Evolutionary conservation across 2,888 invertebrate species (phyloP), one percentile per base, ranked within the genome.

Genomic region (Lingula anatina): DNA sequence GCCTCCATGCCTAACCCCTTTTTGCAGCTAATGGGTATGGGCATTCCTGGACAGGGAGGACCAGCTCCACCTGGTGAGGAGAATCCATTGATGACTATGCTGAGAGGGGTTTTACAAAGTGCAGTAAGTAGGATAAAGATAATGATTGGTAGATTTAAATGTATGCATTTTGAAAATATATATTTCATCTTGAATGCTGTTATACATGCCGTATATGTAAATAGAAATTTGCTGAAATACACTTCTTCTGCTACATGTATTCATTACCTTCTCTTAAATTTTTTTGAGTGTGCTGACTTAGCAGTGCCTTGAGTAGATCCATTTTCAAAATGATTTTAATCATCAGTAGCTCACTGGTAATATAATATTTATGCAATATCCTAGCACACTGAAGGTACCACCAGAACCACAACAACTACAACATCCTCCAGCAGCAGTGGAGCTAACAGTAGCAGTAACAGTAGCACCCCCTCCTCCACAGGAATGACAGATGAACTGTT

Each of bases 361-460:
- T 31, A 25, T 44, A 15, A 37, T 15, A 31, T 31, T 31, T 21
- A 20, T 15, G 38, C 15, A 38, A 38, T 20, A n/a, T n/a, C n/a
- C n/a, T n/a, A n/a, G n/a, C n/a, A n/a, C 24, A 28, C 15, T 27
- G 37, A 28, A 21, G 26, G 25, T 21, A 37, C 40, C 15, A 51
- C 35, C 41, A 49, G 18, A 27, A 50, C 54, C 18, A 41, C 42
- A 15, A 35, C 54, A 9, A 45, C 38, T 41, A 44, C 48, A 26
- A 44, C 51, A 37, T 36, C 56, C 5, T 7, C 44, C 43, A 15
- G 44, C 47, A 44, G 42, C 52, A 44, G 28, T 41, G 47, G 36
- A 37, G 40, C 28, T 43, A 46, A 28, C 36, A 47, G 9, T 9
- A 21, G 25, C 43, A 28, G 15, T 44, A 85, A 84, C 68, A 86